These are phyloP conservation scores for Diacarnus erythraeanus DNA, from an alignment of 37 sponge, comb jelly and placozoan genomes.

Conservation along the genomic window DNA sequence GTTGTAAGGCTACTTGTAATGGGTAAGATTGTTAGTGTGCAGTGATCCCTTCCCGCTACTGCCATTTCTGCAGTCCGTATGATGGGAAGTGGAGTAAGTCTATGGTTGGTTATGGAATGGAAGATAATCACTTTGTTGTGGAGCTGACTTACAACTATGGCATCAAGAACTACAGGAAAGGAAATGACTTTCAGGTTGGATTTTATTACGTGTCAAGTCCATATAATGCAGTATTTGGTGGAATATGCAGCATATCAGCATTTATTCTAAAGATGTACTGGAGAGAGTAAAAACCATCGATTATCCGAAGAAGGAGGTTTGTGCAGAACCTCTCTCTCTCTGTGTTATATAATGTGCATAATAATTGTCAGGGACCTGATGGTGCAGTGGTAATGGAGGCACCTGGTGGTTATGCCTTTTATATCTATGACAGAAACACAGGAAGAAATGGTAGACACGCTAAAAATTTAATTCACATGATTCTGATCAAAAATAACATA, in stretches of 20 bases:
- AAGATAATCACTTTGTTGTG: conserved; percentile 79
- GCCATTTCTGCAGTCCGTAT: conserved; percentile 57
- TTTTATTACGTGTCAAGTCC: neutral
- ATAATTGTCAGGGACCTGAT: conserved; percentile 33
- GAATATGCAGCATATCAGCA: conserved; percentile 33
- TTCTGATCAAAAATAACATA: too few relatives aligned
- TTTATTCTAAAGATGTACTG: conserved; percentile 39
- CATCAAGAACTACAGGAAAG: conserved; percentile 66
- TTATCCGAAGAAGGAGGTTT: conserved; percentile 21
- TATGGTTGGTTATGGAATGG: conserved; percentile 85
- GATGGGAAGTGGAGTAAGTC: conserved; percentile 88
- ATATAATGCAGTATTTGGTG: neutral
- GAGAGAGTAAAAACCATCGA: conserved; percentile 6
- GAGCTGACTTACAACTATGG: conserved; percentile 92
- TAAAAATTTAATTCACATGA: neutral
- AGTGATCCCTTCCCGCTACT: too few relatives aligned
- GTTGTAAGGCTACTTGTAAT: conserved; percentile 72
- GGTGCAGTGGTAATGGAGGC: conserved; percentile 41
- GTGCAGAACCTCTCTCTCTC: neutral
- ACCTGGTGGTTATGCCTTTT: conserved; percentile 64
- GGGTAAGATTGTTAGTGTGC: conserved; percentile 34
- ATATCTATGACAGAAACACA: conserved; percentile 23
- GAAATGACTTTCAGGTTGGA: conserved; percentile 69
- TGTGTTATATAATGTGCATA: neutral
- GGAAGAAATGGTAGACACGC: conserved; percentile 18